phyloP scores from a whole-genome alignment of 2,888 invertebrate genomes.

The Meandrusa payeni region DNA sequence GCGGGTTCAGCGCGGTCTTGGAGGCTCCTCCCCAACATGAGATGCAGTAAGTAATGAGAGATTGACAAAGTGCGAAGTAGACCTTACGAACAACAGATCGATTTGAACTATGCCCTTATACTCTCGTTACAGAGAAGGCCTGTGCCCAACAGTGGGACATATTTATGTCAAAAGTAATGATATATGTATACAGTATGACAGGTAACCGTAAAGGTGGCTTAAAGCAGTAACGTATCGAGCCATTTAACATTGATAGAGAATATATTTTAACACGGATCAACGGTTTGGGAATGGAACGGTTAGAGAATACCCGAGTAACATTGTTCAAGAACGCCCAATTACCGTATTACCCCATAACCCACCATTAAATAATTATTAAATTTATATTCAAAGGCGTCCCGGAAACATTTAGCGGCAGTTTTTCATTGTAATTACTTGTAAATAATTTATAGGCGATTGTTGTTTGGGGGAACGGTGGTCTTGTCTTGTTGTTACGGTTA shows the following conservation, averaged over 20 bases:
- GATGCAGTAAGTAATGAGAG: too few species aligned
- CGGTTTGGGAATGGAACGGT: conserved; percentile 26
- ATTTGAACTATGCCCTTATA: too few species aligned
- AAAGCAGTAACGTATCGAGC: conserved; percentile 7
- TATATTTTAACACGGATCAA: conserved; percentile 20
- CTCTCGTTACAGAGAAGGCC: too few species aligned
- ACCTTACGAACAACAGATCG: too few species aligned
- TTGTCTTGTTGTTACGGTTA: conserved; percentile 31
- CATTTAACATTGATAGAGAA: conserved; percentile 19
- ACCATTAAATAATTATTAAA: conserved; percentile 43
- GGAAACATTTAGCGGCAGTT: conserved; percentile 64
- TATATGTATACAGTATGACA: too few species aligned
- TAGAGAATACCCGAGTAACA: conserved; percentile 27
- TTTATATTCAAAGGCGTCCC: conserved; percentile 51
- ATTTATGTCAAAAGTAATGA: too few species aligned
- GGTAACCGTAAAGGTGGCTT: too few species aligned
- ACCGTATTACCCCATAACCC: conserved; percentile 46
- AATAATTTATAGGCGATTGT: conserved; percentile 73
- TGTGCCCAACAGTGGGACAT: too few species aligned
- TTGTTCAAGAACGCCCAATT: conserved; percentile 43
- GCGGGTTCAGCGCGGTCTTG: too few species aligned
- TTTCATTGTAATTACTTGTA: conserved; percentile 73
- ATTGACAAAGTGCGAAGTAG: too few species aligned
- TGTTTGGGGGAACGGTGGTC: conserved; percentile 46
- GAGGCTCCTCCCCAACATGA: too few species aligned